Conservation (phyloP, 2,888 invertebrate species). For the Spicauda simplicius region DNA sequence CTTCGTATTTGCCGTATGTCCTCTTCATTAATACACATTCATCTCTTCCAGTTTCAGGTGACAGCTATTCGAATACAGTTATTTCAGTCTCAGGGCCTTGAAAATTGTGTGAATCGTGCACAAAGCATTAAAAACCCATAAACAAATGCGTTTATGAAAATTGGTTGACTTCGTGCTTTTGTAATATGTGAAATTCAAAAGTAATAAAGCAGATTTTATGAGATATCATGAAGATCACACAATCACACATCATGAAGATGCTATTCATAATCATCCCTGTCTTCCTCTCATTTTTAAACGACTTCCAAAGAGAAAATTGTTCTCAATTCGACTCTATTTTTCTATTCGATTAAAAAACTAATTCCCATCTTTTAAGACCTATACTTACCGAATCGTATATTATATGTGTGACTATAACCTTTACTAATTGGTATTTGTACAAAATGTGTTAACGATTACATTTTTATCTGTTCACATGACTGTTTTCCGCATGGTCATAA, state of each 20-base stretch:
- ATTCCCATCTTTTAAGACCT: too few relatives aligned
- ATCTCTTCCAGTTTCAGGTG: conserved; percentile 1
- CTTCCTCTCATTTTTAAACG: too few relatives aligned
- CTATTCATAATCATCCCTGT: too few relatives aligned
- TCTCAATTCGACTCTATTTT: too few relatives aligned
- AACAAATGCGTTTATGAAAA: background rate
- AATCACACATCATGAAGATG: too few relatives aligned
- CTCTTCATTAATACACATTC: background rate
- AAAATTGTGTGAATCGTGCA: background rate
- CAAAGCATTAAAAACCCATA: background rate
- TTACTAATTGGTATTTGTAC: too few relatives aligned
- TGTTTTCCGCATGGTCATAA: background rate
- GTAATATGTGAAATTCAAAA: background rate
- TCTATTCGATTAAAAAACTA: too few relatives aligned
- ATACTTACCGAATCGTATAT: too few relatives aligned
- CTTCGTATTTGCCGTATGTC: conserved; percentile 29
- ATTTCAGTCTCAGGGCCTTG: background rate
- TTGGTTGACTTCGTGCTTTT: background rate
- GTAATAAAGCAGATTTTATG: background rate
- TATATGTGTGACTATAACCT: too few relatives aligned
- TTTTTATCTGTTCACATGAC: background rate
- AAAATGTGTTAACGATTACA: too few relatives aligned
- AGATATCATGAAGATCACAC: too few relatives aligned
- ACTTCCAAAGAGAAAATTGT: too few relatives aligned
- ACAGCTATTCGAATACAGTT: background rate